Base-by-base conservation (phyloP, 2,888 invertebrate species). In the Dynastes maya region DNA sequence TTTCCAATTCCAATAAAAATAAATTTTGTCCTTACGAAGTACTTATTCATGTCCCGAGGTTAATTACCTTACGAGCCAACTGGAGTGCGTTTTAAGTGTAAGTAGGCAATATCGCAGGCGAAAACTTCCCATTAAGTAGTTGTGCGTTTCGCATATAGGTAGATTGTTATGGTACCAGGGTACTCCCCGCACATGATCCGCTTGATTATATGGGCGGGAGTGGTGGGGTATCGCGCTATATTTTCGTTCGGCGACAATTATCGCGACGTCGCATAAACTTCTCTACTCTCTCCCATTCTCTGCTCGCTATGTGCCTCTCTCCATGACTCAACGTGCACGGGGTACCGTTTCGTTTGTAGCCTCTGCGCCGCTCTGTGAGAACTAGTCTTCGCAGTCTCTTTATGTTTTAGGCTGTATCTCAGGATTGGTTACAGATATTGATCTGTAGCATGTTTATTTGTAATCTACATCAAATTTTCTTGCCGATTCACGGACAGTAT, bases 381-480 rank as follows among this genome's bases (percentile, higher is more conserved):
- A 71, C 71, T 70, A 71, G 79, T 72, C 79, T 76, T 77, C 76
- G 78, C 76, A 77, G 77, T 77, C 79, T 77, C 79, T 76, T 72
- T 79, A 78, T 75, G 78, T 78, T 78, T 78, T 78, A 65, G 78
- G 74, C 78, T 68, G 67, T 78, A 78, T 74, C 78, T 78, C 80
- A 78, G 67, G 81, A 82, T 81, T 79, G 82, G 82, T 82, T 80
- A 82, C 79, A 80, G 82, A 55, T 83, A 85, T 84, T 83, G 84
- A 85, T 84, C 84, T 76, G 80, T 76, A 79, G 82, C 80, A 79
- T 80, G 79, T 81, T 82, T 79, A 82, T 79, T 86, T 83, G 87
- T 80, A 86, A 86, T 88, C 83, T 84, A 84, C 85, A 84, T 86
- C 82, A 87, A 88, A 89, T 72, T 80, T 79, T 79, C 78, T 77